Evolutionary conservation across 1,140 invertebrate genomes (phyloP), one percentile per base, ranked within the genome.

Genomic region (Sinella curviseta): DNA sequence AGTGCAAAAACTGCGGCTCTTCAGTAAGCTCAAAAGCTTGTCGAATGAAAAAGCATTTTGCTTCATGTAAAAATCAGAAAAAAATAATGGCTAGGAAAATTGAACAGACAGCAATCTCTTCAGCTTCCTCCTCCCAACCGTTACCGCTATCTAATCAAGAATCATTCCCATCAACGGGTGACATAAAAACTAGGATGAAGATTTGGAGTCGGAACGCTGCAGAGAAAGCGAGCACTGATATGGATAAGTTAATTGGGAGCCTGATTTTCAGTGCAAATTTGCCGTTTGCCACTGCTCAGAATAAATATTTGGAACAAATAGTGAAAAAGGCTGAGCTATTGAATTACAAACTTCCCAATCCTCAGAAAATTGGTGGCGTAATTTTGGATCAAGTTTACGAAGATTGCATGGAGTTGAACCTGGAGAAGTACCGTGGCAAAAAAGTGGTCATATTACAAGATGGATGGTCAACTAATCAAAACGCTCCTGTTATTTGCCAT

Each of bases 371-470:
- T 12, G 17, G 36, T 39, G 31, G 14, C 8, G 31, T 20, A 2
- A 39, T 75, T 2, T 48, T 75, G 74, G 35, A 75, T 12, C 2
- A 3, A n/a, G 35, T 24, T 2, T 75, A 75, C 28, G 3, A 75
- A 12, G 35, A 54, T 39, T 36, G 34, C 39, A 70, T 75, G 31
- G 55, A 1, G 17, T 17, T 24, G 12, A 4, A 14, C 30, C 65
- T 48, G 30, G 12, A 34, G 1, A 26, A 55, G 24, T 20, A 57
- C 1, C n/a, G 60, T 1, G 48, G 31, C 2, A 76, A 39, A 24
- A 54, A 24, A 70, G 79, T 77, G 17, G 74, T 65, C 1, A 73
- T 80, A 33, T 1, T 80, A 8, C 79, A 80, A 73, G 79, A 80
- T 36, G 79, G 79, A 14, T 80, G 79, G 79, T 55, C 35, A 2